Evolutionary conservation across 2,797 vertebrate species (phyloP), one percentile per base, ranked within the genome.

Genomic region (Amniataba percoides): DNA sequence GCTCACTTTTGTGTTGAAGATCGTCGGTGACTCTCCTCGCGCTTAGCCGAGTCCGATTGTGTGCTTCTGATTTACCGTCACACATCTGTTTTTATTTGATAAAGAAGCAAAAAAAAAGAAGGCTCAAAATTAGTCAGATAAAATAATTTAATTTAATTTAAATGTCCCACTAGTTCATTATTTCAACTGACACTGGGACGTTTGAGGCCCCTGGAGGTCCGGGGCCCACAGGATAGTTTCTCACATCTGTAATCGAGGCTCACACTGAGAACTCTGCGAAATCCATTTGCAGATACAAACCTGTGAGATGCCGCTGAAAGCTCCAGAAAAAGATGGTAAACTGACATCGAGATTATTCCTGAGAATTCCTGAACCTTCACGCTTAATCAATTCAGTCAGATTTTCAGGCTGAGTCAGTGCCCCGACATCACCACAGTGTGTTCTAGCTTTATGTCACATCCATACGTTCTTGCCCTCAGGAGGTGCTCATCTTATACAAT

Each of bases 101-200:
- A 1, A 52, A 52, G 13, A 46, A 19, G 11, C 15, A 8, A 73
- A 53, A 8, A 73, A 53, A 60, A 36, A 60, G 11, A 12, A 36
- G 34, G 21, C 21, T 3, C 31, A 19, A n/a, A 25, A n/a, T 39
- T 39, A 45, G 25, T 56, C 49, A n/a, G 1, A 73, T 21, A 62
- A 72, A 72, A 58, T 11, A 52, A 43, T 16, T 39, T 34, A n/a
- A 69, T 39, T 67, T n/a, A 31, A 42, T n/a, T n/a, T n/a, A n/a
- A n/a, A n/a, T n/a, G 7, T 48, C 18, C 16, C 2, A 27, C 39
- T 31, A 31, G 27, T 5, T 31, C 27, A 31, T 31, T 31, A 5
- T 31, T 31, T 31, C 27, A 27, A 53, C 12, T 34, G 19, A 66
- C 14, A 34, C 58, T 27, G 13, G n/a, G n/a, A 2, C 1, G 8